Conservation (phyloP, 2,113 vertebrate genomes). For the Ptyas mucosa region DNA sequence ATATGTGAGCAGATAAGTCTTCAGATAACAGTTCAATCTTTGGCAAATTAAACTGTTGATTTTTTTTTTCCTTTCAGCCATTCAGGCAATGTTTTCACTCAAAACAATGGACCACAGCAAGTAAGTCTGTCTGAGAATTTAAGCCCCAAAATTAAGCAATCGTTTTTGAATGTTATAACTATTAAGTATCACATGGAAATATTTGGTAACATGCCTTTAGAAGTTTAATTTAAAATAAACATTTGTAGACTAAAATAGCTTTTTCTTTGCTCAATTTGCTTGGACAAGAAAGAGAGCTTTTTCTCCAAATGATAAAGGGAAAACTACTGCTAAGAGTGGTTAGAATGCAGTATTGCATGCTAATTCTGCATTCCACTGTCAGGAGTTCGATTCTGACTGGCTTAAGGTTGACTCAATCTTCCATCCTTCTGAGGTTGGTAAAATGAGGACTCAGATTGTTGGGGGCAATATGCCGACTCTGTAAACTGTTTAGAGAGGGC, state of each 20-base stretch:
- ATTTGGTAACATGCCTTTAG: neutral
- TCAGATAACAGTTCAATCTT: constrained; percentile 15
- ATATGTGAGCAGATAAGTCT: neutral
- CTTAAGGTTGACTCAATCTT: neutral
- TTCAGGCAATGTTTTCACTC: constrained; percentile 69
- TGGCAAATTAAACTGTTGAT: constrained; percentile 20
- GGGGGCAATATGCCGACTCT: neutral
- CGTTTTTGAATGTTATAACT: neutral
- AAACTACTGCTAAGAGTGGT: neutral
- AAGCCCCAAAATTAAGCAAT: neutral
- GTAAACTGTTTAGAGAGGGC: neutral
- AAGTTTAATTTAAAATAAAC: neutral
- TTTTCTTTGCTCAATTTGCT: accelerated
- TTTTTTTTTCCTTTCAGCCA: constrained; percentile 65
- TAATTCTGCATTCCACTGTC: neutral
- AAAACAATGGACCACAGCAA: constrained; percentile 74
- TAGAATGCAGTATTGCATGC: neutral
- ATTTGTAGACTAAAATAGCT: neutral
- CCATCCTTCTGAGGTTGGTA: neutral
- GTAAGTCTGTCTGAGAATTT: constrained; percentile 58
- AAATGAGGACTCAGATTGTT: neutral
- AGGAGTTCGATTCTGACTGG: neutral
- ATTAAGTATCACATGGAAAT: neutral
- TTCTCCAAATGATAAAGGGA: neutral
- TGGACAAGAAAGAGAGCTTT: neutral